These are phyloP conservation scores for Caenorhabditis sp. DNA, from an alignment of 2,888 invertebrate species.

Conservation along the genomic window DNA sequence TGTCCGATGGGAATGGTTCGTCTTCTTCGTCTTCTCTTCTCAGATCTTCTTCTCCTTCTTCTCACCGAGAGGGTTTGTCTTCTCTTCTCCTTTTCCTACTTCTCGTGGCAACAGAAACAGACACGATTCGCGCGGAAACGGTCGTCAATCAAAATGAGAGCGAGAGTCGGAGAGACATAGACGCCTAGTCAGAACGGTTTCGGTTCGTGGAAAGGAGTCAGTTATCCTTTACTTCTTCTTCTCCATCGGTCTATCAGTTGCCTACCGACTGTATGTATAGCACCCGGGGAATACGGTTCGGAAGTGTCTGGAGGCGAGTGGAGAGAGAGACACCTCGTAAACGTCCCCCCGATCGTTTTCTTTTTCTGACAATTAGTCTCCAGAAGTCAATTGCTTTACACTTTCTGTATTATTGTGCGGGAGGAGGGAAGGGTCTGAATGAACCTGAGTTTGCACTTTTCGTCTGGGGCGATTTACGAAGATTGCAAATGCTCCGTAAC, in stretches of 20 bases:
- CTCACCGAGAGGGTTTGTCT: not conserved
- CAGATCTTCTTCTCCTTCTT: constrained; percentile 15
- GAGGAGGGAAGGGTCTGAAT: too few relatives aligned
- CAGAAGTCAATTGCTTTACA: constrained; percentile 13
- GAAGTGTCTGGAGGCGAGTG: not conserved
- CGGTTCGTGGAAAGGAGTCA: constrained; percentile 15
- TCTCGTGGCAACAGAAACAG: constrained; percentile 37
- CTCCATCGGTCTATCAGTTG: too few relatives aligned
- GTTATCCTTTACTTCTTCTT: not conserved
- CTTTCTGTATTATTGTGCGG: too few relatives aligned
- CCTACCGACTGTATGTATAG: not conserved
- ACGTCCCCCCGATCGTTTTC: too few relatives aligned
- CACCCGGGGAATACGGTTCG: constrained; percentile 24
- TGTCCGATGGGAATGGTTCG: constrained; percentile 10
- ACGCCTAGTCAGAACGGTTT: constrained; percentile 39
- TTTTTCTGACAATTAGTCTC: too few relatives aligned
- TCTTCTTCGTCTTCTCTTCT: constrained; percentile 1
- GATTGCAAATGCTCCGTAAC: too few relatives aligned
- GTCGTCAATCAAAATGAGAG: constrained; percentile 47
- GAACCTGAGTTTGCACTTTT: too few relatives aligned
- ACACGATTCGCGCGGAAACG: constrained; percentile 44
- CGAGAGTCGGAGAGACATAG: constrained; percentile 31
- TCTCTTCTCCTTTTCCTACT: constrained; percentile 8
- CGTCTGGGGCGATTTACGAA: too few relatives aligned
- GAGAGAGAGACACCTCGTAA: constrained; percentile 7